Conservation (phyloP, 2,113 vertebrate genomes). For the Psittacara wagleri region DNA sequence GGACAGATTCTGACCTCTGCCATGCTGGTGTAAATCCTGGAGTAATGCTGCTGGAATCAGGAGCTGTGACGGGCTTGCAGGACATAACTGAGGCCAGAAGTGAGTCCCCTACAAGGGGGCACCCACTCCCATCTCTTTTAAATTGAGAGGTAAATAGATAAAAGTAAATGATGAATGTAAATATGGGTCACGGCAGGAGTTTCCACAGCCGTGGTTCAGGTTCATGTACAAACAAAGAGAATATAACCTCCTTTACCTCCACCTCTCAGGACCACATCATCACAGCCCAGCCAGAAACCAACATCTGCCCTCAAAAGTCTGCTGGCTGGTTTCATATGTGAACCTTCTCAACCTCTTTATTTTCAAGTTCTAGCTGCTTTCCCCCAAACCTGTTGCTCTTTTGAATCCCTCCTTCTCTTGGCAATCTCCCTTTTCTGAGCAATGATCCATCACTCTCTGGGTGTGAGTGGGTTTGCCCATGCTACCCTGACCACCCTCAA, state of each 20-base stretch:
- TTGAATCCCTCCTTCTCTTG: neutral
- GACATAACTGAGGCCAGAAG: neutral
- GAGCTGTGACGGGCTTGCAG: neutral
- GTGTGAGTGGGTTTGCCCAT: rapidly evolving
- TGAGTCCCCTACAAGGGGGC: neutral
- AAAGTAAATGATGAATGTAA: neutral
- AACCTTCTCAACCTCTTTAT: neutral
- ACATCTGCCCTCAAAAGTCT: neutral
- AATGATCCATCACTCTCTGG: neutral
- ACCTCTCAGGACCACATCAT: neutral
- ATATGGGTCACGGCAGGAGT: rapidly evolving
- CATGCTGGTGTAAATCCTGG: rapidly evolving
- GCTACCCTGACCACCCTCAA: neutral
- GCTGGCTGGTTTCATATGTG: neutral
- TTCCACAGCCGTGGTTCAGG: neutral
- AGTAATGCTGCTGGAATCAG: neutral
- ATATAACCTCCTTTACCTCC: neutral
- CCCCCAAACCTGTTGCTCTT: neutral
- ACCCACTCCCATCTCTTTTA: neutral
- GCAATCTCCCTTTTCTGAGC: neutral
- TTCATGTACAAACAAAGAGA: neutral
- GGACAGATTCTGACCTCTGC: neutral
- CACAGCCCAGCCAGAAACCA: neutral
- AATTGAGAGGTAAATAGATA: neutral
- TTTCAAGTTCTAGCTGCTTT: neutral